A percentile compares a stretch with the other conserved stretches of the same genome.
Conservation (phyloP, 2,113 vertebrate species). For the Apteryx mantelli region DNA sequence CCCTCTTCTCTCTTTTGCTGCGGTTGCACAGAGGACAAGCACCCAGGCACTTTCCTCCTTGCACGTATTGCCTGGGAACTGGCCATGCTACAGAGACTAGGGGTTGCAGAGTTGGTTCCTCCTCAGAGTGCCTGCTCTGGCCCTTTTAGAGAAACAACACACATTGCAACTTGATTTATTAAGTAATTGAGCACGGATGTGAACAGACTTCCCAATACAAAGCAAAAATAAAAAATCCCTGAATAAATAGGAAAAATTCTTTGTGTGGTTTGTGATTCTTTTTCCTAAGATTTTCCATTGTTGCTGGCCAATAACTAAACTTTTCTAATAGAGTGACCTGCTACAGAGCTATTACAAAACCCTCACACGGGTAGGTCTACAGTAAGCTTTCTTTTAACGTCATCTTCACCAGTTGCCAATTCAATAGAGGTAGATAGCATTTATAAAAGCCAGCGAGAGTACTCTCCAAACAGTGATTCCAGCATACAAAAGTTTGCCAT, state of each 20-base stretch:
- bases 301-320: constrained; percentile 32
- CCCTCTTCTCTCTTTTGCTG: not conserved
- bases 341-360: constrained; percentile 21
- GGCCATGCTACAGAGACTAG: not conserved
- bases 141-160: accelerated
- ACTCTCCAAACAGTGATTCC: not conserved
- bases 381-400: not conserved
- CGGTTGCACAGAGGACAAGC: not conserved
- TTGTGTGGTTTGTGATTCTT: constrained; percentile 38
- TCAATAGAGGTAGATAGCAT: constrained; percentile 15
- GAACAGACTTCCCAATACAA: not conserved
- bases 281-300: constrained; percentile 57
- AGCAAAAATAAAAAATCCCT: constrained; percentile 51
- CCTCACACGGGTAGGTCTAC: not conserved
- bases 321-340: not conserved
- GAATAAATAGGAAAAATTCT: constrained; percentile 59
- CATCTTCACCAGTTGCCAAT: not conserved
- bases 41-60: not conserved
- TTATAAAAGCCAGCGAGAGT: not conserved
- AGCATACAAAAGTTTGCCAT: not conserved
- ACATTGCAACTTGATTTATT: not conserved
- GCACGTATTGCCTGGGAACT: accelerated
- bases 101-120: not conserved
- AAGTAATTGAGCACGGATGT: constrained; percentile 4
- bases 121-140: accelerated